Base-by-base conservation (phyloP, 2,797 vertebrate genomes). In the Strix occidentalis region DNA sequence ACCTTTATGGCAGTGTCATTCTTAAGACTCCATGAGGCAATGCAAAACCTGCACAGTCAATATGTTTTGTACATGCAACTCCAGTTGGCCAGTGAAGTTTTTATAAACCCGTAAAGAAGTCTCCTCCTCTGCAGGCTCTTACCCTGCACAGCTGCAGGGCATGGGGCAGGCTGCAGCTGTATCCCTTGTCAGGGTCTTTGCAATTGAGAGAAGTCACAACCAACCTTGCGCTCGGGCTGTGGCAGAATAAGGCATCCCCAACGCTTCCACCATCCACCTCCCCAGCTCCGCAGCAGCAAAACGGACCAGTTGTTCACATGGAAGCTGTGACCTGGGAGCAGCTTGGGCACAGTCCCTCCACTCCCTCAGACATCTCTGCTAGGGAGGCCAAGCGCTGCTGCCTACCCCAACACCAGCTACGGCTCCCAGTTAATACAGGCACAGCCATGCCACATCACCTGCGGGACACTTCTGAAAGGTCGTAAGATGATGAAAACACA, bases 331-430 rank as follows among this genome's bases (percentile, higher is more conserved):
- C 15, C 11, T 0, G 1, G 16, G 7, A 85, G 39, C 35, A 71
- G 24, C 45, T 28, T 20, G n/a, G 41, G 25, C 14, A 71, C 0
- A 0, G 21, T 41, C 45, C 35, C n/a, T 17, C 16, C 3, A 0
- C 43, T 60, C 61, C 65, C 17, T 65, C 1, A 0, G 45, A 50
- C 5, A 3, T 10, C 41, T 25, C 50, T 9, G 5, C 19, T 41
- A 41, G 8, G 11, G 12, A 82, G 17, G 51, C 21, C 6, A 13
- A 79, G 29, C 4, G 3, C 50, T 57, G 21, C 3, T 35, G 64
- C 45, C 70, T 16, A 58, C 10, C 18, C 31, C 61, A 68, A 4
- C 4, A 24, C 1, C 1, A 4, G 9, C 54, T 26, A 11, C 0
- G 5, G 37, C 48, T 91, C 77, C 28, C 58, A 23, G 21, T 69